Evolutionary conservation across 1,140 invertebrate genomes (phyloP), one percentile per base, ranked within the genome.

Genomic region (Sminthurinus signatus): DNA sequence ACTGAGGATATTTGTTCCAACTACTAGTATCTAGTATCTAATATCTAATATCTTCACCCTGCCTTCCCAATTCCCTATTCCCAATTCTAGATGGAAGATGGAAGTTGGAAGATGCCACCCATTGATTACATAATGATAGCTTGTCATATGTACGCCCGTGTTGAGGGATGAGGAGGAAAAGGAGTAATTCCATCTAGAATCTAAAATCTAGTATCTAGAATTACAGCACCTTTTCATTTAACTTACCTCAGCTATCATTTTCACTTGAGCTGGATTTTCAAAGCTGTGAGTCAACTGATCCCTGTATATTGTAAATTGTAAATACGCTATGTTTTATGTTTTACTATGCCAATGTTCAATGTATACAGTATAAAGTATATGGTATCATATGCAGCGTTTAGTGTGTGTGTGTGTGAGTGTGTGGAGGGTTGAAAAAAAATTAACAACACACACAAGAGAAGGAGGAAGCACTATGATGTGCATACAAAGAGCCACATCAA

Each of bases 401-500:
- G n/a, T n/a, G n/a, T n/a, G n/a, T n/a, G n/a, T n/a, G n/a, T 21
- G 48, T 31, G 10, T n/a, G n/a, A n/a, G n/a, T n/a, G n/a, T n/a
- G n/a, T n/a, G n/a, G n/a, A n/a, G n/a, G n/a, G n/a, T n/a, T n/a
- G n/a, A n/a, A n/a, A n/a, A n/a, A n/a, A n/a, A n/a, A n/a, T 32
- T 21, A 36, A 56, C 56, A 28, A 27, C 19, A 44, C 28, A 44
- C 42, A 58, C 28, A 29, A 21, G 29, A 50, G 43, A 46, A 60
- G 31, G 43, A 60, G 58, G 28, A 62, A 19, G 10, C 44, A 31
- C 46, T 32, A 42, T 36, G 25, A 43, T 65, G 36, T 60, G 63
- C 63, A 65, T 65, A 65, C 63, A 65, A 65, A 65, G 60, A 51
- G 51, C 63, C 56, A 29, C 56, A 65, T 65, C 63, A 64, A 52